Conservation (phyloP, 2,113 vertebrate species). For the Junco hyemalis region DNA sequence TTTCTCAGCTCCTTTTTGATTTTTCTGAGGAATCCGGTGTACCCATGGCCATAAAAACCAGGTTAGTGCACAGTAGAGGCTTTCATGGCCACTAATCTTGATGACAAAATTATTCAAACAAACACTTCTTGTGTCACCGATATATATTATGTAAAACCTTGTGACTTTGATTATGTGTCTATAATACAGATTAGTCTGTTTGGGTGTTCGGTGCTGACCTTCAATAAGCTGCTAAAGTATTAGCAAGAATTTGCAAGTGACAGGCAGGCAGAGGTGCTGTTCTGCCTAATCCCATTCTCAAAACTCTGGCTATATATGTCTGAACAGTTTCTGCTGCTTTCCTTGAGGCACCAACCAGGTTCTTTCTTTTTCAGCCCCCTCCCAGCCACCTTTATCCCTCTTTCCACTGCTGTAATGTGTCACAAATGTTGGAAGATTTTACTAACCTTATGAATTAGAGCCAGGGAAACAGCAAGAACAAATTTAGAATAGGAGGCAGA, state of each 20-base stretch:
- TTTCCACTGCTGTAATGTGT: constrained; percentile 15
- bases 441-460: constrained; percentile 14
- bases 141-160: constrained; percentile 74
- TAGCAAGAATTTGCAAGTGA: constrained; percentile 72
- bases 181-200: constrained; percentile 72
- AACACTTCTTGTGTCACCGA: constrained; percentile 64
- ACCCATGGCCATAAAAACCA: not conserved
- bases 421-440: constrained; percentile 26
- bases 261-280: constrained; percentile 68
- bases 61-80: constrained; percentile 64
- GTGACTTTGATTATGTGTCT: constrained; percentile 72
- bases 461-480: constrained; percentile 44
- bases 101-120: constrained; percentile 64
- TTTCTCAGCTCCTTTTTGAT: not conserved
- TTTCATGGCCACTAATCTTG: constrained; percentile 69
- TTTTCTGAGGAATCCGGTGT: not conserved
- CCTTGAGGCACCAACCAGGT: not conserved
- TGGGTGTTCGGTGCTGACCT: constrained; percentile 74
- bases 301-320: constrained; percentile 39
- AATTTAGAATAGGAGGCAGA: constrained; percentile 48
- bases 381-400: not conserved
- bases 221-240: constrained; percentile 71
- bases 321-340: constrained; percentile 31
- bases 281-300: constrained; percentile 52
- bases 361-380: constrained; percentile 14